Evolutionary conservation across 2,888 invertebrate genomes (phyloP).

Genomic region (Agrotis clavis): DNA sequence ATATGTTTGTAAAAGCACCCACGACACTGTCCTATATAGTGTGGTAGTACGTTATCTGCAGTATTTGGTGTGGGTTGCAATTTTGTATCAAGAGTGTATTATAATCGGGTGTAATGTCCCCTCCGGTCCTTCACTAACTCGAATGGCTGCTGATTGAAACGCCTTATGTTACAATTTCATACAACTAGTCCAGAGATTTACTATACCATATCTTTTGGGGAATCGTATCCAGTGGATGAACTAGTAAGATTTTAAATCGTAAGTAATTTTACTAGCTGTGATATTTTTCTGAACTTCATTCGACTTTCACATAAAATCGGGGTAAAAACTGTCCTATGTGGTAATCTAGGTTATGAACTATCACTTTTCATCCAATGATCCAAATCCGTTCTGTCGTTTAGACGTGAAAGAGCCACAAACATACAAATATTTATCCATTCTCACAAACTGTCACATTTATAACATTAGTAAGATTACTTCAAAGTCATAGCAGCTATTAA

Average conservation of each 20-base stretch:
- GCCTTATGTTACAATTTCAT: slow-evolving; percentile 76
- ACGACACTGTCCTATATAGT: no score
- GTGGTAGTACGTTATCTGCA: not conserved
- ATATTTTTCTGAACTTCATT: no score
- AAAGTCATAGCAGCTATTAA: slow-evolving; percentile 29
- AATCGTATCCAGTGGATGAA: not conserved
- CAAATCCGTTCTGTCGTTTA: no score
- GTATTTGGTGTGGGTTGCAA: not conserved
- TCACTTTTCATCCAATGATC: no score
- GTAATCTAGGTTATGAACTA: no score
- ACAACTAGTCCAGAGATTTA: slow-evolving; percentile 19
- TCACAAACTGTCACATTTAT: no score
- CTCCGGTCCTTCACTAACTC: slow-evolving; percentile 34
- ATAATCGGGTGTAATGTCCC: slow-evolving; percentile 63
- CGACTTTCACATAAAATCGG: no score
- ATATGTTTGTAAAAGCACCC: no score
- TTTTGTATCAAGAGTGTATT: slow-evolving; percentile 25
- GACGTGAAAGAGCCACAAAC: no score
- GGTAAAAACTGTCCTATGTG: no score
- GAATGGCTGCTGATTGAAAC: slow-evolving; percentile 75
- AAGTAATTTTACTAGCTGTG: not conserved
- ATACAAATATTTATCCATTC: no score
- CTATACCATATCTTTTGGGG: not conserved
- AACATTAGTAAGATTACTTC: no score
- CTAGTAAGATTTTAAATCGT: not conserved